Evolutionary conservation across 2,888 invertebrate species (phyloP).

Genomic region (Amphipoea lucens): DNA sequence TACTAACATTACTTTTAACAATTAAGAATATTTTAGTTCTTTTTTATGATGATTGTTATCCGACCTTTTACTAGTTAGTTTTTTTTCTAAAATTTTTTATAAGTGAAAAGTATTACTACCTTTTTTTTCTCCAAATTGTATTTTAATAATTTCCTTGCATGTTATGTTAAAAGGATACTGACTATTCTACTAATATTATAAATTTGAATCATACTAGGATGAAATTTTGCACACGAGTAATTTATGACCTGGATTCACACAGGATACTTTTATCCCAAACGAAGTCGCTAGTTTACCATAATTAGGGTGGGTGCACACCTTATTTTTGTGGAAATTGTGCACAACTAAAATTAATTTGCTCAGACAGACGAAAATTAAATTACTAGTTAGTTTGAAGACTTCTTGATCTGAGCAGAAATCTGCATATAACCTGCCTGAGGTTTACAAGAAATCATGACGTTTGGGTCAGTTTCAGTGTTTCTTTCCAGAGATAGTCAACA

Average conservation of each 20-base stretch:
- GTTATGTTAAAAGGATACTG: neutral
- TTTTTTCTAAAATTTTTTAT: neutral
- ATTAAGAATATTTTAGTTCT: no score
- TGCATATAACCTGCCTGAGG: neutral
- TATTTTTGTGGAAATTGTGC: neutral
- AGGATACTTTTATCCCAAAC: neutral
- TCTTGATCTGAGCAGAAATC: neutral
- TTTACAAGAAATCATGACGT: neutral
- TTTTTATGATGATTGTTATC: no score
- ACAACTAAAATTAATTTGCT: neutral
- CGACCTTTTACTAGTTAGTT: no score
- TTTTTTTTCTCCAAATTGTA: neutral
- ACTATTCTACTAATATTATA: neutral
- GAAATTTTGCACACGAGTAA: no score
- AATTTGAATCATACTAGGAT: neutral
- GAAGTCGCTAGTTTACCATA: neutral
- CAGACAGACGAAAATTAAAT: no score
- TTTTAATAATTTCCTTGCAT: neutral
- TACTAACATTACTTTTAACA: no score
- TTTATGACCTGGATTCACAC: no score
- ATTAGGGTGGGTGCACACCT: neutral
- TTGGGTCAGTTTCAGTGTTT: neutral
- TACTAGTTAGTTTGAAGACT: neutral
- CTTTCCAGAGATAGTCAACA: no score
- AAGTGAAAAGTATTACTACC: neutral